These are phyloP conservation scores for Microcaecilia unicolor DNA, from an alignment of 2,797 vertebrate genomes.

Conservation along the genomic window DNA sequence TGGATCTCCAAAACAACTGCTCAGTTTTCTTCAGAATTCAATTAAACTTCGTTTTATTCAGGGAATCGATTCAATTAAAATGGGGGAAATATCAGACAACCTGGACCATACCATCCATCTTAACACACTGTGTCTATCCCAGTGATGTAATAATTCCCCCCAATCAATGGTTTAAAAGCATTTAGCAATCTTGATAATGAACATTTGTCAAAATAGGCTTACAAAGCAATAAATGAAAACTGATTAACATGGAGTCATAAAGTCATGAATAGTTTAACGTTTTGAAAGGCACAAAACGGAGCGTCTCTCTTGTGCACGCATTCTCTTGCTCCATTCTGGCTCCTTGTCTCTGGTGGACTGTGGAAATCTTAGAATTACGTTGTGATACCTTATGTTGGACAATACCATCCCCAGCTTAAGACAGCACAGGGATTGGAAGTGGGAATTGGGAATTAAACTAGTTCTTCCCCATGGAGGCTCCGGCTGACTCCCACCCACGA, in stretches of 20 bases:
- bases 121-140: slow-evolving; percentile 62
- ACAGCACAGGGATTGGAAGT: too few species aligned
- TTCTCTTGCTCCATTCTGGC: slow-evolving; percentile 17
- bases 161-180: slow-evolving; percentile 96
- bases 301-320: slow-evolving; percentile 21
- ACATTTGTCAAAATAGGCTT: slow-evolving; percentile 85
- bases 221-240: slow-evolving; percentile 76
- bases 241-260: slow-evolving; percentile 85
- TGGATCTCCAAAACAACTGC: slow-evolving; percentile 89
- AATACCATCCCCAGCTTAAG: too few species aligned
- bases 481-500: too few species aligned
- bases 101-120: slow-evolving; percentile 74
- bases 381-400: too few species aligned
- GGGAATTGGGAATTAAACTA: too few species aligned
- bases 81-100: slow-evolving; percentile 61
- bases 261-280: slow-evolving; percentile 52
- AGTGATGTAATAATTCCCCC: slow-evolving; percentile 82
- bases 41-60: slow-evolving; percentile 97
- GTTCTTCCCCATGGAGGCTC: too few species aligned
- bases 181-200: slow-evolving; percentile 87
- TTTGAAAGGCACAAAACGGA: slow-evolving; percentile 33
- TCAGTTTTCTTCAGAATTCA: slow-evolving; percentile 91
- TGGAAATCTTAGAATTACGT: too few species aligned
- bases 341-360: too few species aligned
- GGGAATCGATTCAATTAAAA: slow-evolving; percentile 82